phyloP scores from a whole-genome alignment of 2,797 vertebrate genomes.

The Cossypha polioptera region DNA sequence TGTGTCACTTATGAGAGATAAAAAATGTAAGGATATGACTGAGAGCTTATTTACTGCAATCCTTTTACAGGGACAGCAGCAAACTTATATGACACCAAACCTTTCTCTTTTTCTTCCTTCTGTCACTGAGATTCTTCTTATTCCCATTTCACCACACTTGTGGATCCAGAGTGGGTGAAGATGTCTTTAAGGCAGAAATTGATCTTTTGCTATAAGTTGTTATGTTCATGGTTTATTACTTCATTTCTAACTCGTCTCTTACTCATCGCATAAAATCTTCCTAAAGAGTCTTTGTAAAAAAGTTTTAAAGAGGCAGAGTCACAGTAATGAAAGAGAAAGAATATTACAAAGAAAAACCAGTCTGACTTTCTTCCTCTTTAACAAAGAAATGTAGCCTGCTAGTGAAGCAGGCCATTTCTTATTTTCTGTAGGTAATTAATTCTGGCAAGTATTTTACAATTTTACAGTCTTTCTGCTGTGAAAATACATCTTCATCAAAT shows the following conservation, averaged over 20 bases:
- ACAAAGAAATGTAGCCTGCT: background rate
- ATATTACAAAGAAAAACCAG: background rate
- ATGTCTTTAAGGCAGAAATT: background rate
- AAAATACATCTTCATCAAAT: constrained; percentile 27
- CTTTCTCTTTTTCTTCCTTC: background rate
- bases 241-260: background rate
- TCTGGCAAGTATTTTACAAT: background rate
- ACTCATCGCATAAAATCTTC: background rate
- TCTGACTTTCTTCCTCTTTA: background rate
- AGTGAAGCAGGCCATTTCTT: background rate
- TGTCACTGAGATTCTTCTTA: background rate
- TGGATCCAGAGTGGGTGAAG: background rate
- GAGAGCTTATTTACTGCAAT: background rate
- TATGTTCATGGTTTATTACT: background rate
- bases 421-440: constrained; percentile 13
- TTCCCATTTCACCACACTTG: background rate
- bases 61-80: background rate
- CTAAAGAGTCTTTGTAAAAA: background rate
- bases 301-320: background rate
- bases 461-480: background rate
- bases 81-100: background rate
- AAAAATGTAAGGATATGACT: too few relatives aligned
- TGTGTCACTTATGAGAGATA: background rate
- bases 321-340: background rate
- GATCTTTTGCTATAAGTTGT: background rate